Evolutionary conservation across 2,113 vertebrate genomes (phyloP).

Genomic region (Phylloscopus whistleri): DNA sequence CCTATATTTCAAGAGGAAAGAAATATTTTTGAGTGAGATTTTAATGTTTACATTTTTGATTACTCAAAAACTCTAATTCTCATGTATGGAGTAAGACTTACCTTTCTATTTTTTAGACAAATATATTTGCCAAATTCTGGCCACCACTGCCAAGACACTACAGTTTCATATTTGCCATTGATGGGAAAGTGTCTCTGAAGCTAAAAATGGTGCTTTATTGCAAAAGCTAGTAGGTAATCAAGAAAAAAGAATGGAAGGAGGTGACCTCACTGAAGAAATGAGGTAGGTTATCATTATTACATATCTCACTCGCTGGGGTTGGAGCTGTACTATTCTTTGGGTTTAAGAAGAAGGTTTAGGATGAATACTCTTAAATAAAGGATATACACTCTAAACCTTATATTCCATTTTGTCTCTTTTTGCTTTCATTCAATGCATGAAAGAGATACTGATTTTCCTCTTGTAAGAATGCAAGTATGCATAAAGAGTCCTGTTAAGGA

Average conservation of each 20-base stretch:
- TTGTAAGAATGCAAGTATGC: neutral
- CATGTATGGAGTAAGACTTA: neutral
- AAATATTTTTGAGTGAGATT: neutral
- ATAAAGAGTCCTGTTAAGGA: neutral
- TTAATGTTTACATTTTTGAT: neutral
- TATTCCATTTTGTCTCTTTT: neutral
- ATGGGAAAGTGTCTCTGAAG: neutral
- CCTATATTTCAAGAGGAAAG: neutral
- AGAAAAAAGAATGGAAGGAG: neutral
- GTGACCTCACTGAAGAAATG: neutral
- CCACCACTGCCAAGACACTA: rapidly evolving
- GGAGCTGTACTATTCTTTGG: neutral
- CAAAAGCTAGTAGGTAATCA: neutral
- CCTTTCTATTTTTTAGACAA: neutral
- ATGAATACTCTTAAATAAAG: neutral
- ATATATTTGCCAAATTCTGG: neutral
- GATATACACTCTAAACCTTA: neutral
- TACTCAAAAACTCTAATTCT: neutral
- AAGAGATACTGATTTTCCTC: neutral
- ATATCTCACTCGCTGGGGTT: neutral
- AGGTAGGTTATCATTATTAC: neutral
- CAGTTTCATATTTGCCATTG: neutral
- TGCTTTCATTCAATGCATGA: neutral
- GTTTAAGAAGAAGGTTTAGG: neutral
- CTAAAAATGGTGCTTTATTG: neutral